Base-by-base conservation (phyloP, 2,113 vertebrate genomes). In the Mormyrus lacerda region DNA sequence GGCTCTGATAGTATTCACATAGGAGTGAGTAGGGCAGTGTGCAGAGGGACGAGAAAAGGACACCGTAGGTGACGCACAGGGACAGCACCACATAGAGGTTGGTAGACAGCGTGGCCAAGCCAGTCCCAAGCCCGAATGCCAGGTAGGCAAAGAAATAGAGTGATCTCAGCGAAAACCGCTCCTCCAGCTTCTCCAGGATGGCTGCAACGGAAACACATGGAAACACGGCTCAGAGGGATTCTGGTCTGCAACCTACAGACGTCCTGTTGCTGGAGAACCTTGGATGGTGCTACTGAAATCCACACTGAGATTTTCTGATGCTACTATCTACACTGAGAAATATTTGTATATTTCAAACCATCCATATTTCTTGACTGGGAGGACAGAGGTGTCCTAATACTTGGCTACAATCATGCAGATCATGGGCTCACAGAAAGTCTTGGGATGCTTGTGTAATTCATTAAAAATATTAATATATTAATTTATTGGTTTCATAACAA, bases 1-100 rank as follows among this genome's bases (percentile, higher is more conserved):
- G 97, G 93, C 96, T 98, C 95, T 99, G 98, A 96, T 99, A 99
- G 96, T 99, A 99, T 93, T 99, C 98, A 0, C 98, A 99, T 51
- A 99, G 96, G 90, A 99, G 97, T 3, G 98, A 99, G 94, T 99
- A 99, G 91, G 98, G 98, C 95, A 99, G 96, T 0, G 98, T 99
- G 94, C 98, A 99, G 50, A 99, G 96, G 0, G 98, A 99, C 83
- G 98, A 98, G 39, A 99, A 99, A 85, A 99, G 95, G 31, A 99
- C 94, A 15, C 98, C 98, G 0, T 99, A 98, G 92, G 98, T 99
- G 58, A 97, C 91, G 1, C 98, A 99, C 2, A 99, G 96, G 0
- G 97, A 97, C 90, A 99, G 95, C 90, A 99, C 95, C 93, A 99
- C 96, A 0, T 99, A 99, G 90, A 98, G 89, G 47, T 99, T 99